Base-by-base conservation (phyloP, 1,140 invertebrate genomes). In the Micrasema longulum region DNA sequence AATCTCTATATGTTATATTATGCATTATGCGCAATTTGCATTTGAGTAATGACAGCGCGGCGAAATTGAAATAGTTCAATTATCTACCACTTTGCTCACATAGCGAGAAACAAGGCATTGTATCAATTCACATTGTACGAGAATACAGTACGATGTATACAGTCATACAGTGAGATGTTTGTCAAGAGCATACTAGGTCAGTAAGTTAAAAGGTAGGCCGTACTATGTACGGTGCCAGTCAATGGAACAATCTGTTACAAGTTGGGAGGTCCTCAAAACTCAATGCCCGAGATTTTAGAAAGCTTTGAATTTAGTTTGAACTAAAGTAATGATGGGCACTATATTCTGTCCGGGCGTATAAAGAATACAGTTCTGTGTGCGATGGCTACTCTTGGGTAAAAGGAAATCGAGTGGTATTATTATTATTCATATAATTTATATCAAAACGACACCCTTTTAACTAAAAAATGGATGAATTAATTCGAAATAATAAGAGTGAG, bases 101-200 rank as follows among this genome's bases (percentile, higher is more conserved):
- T 20, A 38, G 55, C 55, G 55, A 38, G 55, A 60, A 38, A 60
- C 55, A 38, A 60, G 36, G 14, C 55, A 60, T 60, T 60, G 55
- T 60, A 41, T 60, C 16, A 14, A 0, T 1, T 9, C 10, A 38
- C 55, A 38, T 38, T 60, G 55, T 41, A 43, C 3, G 2, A 31
- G 26, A 31, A 31, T 7, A 31, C 50, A 35, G 14, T 53, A 53
- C 22, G n/a, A n/a, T n/a, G n/a, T n/a, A n/a, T n/a, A n/a, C n/a
- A n/a, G n/a, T n/a, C n/a, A n/a, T 16, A 10, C 47, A 1, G 6
- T 16, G 14, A 10, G 41, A 45, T 45, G 47, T 38, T 18, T 41
- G 55, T 41, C 12, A 35, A 14, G 23, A 41, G 14, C 36, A 18
- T 38, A 60, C 55, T 60, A n/a, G 55, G 55, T 60, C 55, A 60